Conservation (phyloP, 2,888 invertebrate genomes). For the Pheosia tremula region DNA sequence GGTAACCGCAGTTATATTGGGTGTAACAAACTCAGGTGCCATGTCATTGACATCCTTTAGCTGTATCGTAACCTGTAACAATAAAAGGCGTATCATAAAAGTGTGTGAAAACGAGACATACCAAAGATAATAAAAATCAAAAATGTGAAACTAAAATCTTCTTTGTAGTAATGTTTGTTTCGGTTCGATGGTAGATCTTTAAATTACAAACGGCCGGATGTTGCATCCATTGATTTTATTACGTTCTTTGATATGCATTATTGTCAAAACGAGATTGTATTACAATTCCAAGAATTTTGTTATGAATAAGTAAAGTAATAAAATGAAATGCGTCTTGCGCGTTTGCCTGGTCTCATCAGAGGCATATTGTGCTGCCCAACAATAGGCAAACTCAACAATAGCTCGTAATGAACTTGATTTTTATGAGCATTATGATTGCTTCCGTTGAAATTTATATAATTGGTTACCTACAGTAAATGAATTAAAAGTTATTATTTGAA, state of each 20-base stretch:
- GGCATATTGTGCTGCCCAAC: conserved; percentile 49
- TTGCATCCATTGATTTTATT: conserved; percentile 22
- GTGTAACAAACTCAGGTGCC: conserved; percentile 93
- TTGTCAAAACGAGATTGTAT: conserved; percentile 15
- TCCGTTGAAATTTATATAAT: conserved; percentile 24
- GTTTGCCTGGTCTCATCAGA: conserved; percentile 46
- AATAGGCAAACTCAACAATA: conserved; percentile 55
- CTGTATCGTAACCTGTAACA: conserved; percentile 91
- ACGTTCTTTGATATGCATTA: conserved; percentile 8
- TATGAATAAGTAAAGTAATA: conserved; percentile 27
- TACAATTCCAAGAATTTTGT: conserved; percentile 18
- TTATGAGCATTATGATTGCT: conserved; percentile 31
- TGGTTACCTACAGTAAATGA: neutral
- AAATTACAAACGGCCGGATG: conserved; percentile 15
- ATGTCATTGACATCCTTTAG: conserved; percentile 97
- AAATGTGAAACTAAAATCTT: conserved; percentile 23
- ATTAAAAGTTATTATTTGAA: neutral
- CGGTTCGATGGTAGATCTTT: conserved; percentile 19
- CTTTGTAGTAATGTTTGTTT: conserved; percentile 8
- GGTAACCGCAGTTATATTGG: conserved; percentile 90
- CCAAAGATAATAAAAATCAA: conserved; percentile 24
- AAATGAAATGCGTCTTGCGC: conserved; percentile 21
- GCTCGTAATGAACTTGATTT: conserved; percentile 48
- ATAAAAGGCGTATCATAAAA: conserved; percentile 29
- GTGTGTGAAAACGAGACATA: conserved; percentile 28